Percentiles rank a stretch among this genome's conserved stretches.
These are phyloP conservation scores for Zeuzera pyrina DNA, from an alignment of 2,888 invertebrate genomes.

Conservation along the genomic window DNA sequence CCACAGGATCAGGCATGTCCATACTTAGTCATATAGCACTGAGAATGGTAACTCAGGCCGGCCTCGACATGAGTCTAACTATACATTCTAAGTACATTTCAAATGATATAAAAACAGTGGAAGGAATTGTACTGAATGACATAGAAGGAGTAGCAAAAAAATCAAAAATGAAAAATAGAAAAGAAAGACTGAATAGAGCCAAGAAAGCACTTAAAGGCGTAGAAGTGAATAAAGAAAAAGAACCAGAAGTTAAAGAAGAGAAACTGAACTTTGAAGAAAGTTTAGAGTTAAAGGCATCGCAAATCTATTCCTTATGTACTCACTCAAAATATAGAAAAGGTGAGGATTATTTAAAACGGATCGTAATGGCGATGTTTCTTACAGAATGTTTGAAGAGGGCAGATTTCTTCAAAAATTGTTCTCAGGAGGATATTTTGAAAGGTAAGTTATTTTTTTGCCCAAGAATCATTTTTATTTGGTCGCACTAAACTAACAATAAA, in stretches of 20 bases:
- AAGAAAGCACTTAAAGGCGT: conserved; percentile 41
- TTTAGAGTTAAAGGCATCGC: conserved; percentile 45
- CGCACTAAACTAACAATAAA: too few relatives aligned
- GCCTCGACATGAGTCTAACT: conserved; percentile 56
- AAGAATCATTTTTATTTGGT: too few relatives aligned
- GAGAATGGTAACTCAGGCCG: conserved; percentile 82
- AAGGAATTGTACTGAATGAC: conserved; percentile 42
- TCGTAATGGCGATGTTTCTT: conserved; percentile 84
- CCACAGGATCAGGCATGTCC: conserved; percentile 84
- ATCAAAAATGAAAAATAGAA: conserved; percentile 53
- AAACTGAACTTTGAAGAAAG: conserved; percentile 43
- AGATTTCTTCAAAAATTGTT: conserved; percentile 73
- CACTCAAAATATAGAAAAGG: conserved; percentile 75
- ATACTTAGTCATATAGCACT: conserved; percentile 82
- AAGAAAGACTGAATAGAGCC: conserved; percentile 51
- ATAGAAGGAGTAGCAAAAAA: conserved; percentile 52
- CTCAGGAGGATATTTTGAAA: conserved; percentile 28
- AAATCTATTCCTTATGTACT: conserved; percentile 78
- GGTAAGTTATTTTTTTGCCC: too few relatives aligned
- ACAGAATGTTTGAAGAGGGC: conserved; percentile 79
- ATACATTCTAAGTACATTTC: conserved; percentile 56
- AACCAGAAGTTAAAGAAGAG: conserved; percentile 33
- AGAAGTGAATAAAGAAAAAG: conserved; percentile 28
- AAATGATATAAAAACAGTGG: conserved; percentile 39
- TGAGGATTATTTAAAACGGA: conserved; percentile 81